These are phyloP conservation scores for Balaenoptera acutorostrata DNA, from an alignment of 2,113 vertebrate species.

Conservation along the genomic window DNA sequence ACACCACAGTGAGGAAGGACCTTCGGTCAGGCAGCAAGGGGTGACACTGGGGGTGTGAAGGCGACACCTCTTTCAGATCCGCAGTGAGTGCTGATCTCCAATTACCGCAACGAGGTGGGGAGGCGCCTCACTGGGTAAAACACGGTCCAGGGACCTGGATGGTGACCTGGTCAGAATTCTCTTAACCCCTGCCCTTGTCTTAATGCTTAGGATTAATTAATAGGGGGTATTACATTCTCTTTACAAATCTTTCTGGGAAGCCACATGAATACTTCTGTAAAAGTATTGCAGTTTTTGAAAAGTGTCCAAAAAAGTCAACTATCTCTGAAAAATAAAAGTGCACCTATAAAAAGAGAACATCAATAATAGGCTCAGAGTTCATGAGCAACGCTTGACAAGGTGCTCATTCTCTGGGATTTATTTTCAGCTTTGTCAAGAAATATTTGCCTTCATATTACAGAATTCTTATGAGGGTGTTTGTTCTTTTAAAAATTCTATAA, in stretches of 20 bases:
- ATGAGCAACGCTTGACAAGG: not conserved
- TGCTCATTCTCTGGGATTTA: not conserved
- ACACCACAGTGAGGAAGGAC: not conserved
- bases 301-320: not conserved
- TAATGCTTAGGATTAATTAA: not conserved
- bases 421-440: not conserved
- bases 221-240: not conserved
- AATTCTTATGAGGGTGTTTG: not conserved
- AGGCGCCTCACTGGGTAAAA: not conserved
- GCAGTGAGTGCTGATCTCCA: not conserved
- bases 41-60: not conserved
- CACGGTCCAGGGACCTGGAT: not conserved
- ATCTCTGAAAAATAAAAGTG: not conserved
- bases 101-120: rapidly evolving
- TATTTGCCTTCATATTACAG: not conserved
- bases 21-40: not conserved
- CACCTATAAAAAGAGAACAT: not conserved
- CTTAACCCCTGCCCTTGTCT: not conserved
- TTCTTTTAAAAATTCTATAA: not conserved
- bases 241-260: not conserved
- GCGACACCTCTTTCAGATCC: too few species aligned
- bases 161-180: not conserved
- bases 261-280: not conserved
- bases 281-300: not conserved
- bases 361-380: not conserved